Conservation (phyloP, 2,113 vertebrate species). For the Thamnophis sirtalis region DNA sequence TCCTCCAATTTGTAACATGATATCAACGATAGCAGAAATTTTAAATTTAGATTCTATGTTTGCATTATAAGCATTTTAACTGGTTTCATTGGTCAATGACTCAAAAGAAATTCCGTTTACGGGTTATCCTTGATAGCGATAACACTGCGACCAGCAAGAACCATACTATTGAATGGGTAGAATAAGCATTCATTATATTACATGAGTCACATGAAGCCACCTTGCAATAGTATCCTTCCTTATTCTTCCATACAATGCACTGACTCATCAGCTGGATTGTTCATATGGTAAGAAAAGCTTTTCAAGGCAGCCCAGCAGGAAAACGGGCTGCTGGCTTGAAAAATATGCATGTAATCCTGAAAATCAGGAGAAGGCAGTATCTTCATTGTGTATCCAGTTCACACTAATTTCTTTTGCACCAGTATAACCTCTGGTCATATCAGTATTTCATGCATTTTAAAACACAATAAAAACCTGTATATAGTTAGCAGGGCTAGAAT, state of each 20-base stretch:
- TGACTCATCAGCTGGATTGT: background rate
- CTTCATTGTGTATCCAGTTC: background rate
- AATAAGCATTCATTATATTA: background rate
- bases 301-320: background rate
- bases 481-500: accelerated
- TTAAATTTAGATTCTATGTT: background rate
- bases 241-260: background rate
- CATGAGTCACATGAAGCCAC: background rate
- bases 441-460: background rate
- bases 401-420: background rate
- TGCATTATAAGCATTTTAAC: background rate
- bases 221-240: background rate
- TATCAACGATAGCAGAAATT: background rate
- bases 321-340: background rate
- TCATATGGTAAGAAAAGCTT: background rate
- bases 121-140: background rate
- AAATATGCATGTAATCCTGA: background rate
- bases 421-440: background rate
- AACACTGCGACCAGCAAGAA: background rate
- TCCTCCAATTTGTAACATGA: background rate
- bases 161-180: background rate
- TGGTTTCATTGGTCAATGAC: background rate
- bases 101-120: background rate
- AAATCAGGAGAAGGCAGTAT: background rate
- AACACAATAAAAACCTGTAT: background rate